phyloP scores from a whole-genome alignment of 1,140 invertebrate genomes.

The Lepidurus apus region DNA sequence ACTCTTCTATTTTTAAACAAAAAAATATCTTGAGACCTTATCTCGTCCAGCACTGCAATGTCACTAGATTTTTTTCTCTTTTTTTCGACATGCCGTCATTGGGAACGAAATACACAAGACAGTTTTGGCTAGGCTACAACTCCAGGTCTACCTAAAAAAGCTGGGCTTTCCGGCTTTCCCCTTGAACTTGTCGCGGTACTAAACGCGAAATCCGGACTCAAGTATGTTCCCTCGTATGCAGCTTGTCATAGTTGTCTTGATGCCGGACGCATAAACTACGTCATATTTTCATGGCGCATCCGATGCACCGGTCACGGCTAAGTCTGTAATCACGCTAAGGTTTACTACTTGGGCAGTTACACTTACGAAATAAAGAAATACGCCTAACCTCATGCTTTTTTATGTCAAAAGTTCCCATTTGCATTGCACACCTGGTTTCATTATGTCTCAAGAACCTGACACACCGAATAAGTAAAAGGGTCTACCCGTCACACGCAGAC shows the following conservation, averaged over 20 bases:
- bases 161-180: conserved; percentile 4
- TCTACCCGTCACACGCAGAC: no score
- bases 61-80: no score
- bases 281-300: not conserved
- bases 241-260: not conserved
- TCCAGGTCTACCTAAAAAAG: not conserved
- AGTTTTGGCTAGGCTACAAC: not conserved
- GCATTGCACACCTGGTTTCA: not conserved
- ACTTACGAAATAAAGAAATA: not conserved
- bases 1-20: no score
- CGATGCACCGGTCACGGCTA: conserved; percentile 12
- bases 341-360: not conserved
- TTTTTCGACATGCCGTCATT: no score
- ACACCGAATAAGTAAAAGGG: no score
- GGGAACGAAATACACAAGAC: no score
- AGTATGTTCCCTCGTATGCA: not conserved
- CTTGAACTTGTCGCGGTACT: conserved; percentile 6
- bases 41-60: no score
- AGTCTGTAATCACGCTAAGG: not conserved
- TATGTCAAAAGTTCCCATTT: not conserved
- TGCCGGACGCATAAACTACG: not conserved
- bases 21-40: no score
- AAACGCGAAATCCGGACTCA: not conserved
- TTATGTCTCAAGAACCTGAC: no score
- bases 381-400: not conserved